Evolutionary conservation across 2,888 invertebrate genomes (phyloP), one percentile per base, ranked within the genome.

Genomic region (Entomobrya multifasciata): DNA sequence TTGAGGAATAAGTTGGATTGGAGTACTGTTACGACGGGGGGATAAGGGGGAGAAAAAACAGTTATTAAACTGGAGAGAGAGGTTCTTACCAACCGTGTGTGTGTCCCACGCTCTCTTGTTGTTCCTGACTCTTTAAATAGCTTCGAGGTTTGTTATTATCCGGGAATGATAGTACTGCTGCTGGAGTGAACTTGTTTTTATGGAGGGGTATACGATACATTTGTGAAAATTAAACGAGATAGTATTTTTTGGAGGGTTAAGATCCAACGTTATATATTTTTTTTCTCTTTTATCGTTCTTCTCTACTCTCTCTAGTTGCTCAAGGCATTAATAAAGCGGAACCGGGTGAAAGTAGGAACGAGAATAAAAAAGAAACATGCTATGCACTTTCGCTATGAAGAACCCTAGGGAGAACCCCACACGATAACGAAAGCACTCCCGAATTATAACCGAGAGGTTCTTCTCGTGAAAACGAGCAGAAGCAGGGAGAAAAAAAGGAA

Each of bases 391-490:
- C 70, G 60, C 60, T 77, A 20, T 36, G 49, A 17, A 15, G 27
- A n/a, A 76, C 77, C 57, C 77, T 60, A 84, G 79, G 20, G 74
- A 74, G 62, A 8, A 65, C 30, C 30, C 36, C 36, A n/a, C n/a
- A n/a, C n/a, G 80, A 17, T 62, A 47, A 62, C 27, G 79, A 80
- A 52, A 60, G 30, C 25, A 44, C 57, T 36, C 55, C 84, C 67
- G 47, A 80, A 70, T 80, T 49, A 86, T 86, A 80, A 52, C 86
- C 86, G 86, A 86, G 74, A 86, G 86, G 52, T 86, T 79, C 74
- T 74, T 57, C 57, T 80, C 72, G 79, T 74, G 78, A 80, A 78
- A 78, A n/a, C n/a, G 30, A 30, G 60, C 55, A 55, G 30, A 67
- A n/a, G 44, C 57, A 70, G 52, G 22, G 25, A 82, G 74, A 22